A percentile compares a stretch with the other conserved stretches of the same genome.
Evolutionary conservation across 2,797 vertebrate species (phyloP).

Genomic region (Trachops cirrhosus): DNA sequence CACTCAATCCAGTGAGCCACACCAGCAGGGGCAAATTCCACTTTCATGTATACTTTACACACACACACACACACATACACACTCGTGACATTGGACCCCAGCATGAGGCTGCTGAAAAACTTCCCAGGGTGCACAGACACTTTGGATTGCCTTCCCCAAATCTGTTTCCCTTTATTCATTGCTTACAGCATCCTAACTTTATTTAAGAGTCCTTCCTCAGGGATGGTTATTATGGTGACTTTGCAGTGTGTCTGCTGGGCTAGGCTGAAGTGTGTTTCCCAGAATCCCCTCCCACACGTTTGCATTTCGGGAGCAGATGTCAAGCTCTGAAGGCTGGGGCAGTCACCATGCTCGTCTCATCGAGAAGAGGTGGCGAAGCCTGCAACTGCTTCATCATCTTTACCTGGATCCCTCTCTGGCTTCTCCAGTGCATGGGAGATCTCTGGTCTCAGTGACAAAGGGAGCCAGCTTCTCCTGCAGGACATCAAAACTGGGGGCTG

Average conservation of each 20-base stretch:
- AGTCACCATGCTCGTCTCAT: neutral
- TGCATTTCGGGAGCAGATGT: neutral
- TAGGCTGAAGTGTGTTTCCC: neutral
- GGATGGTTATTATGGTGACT: neutral
- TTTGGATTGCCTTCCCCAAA: neutral
- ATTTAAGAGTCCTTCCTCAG: neutral
- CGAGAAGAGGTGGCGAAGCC: no score
- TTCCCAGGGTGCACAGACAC: neutral
- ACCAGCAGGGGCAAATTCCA: neutral
- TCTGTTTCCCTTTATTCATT: neutral
- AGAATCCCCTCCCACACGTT: neutral
- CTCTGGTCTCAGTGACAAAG: neutral
- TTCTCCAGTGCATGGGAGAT: neutral
- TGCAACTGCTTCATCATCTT: neutral
- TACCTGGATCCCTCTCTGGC: neutral
- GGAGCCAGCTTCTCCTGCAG: neutral
- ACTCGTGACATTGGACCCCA: neutral
- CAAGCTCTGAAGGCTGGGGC: neutral
- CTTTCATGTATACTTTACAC: neutral
- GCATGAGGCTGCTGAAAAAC: neutral
- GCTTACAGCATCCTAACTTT: neutral
- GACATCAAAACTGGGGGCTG: accelerated
- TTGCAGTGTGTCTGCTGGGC: no score
- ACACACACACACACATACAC: neutral
- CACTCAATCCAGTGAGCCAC: no score